These are phyloP conservation scores for Ctenoplectra terminalis DNA, from an alignment of 1,140 invertebrate species.

Conservation along the genomic window DNA sequence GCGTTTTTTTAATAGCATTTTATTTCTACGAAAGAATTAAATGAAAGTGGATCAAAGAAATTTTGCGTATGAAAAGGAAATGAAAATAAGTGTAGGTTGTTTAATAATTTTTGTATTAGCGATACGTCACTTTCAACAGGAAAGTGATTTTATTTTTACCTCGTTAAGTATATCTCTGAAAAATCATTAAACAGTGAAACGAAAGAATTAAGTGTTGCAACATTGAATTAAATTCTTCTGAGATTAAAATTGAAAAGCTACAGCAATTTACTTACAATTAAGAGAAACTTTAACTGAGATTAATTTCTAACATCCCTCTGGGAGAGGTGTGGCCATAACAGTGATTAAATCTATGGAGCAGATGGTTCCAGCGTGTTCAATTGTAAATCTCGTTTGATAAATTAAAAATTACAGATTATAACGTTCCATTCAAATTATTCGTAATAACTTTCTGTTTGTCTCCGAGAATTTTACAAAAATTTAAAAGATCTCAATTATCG, in stretches of 20 bases:
- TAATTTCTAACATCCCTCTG: not conserved
- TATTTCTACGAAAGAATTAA: too few species aligned
- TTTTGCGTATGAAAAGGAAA: too few species aligned
- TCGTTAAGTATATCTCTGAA: not conserved
- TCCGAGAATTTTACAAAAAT: too few species aligned
- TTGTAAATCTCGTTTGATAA: not conserved
- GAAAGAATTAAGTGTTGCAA: constrained; percentile 17
- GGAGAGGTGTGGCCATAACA: too few species aligned
- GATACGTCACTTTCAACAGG: not conserved
- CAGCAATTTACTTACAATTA: constrained; percentile 30
- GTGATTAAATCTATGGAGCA: constrained; percentile 29
- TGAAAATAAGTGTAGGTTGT: too few species aligned
- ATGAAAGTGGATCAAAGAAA: too few species aligned
- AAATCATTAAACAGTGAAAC: not conserved
- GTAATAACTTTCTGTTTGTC: not conserved
- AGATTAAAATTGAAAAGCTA: not conserved
- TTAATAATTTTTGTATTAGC: too few species aligned
- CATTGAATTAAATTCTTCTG: not conserved
- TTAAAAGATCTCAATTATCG: too few species aligned
- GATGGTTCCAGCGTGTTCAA: constrained; percentile 11
- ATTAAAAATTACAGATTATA: too few species aligned
- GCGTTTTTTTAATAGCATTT: too few species aligned
- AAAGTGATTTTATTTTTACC: not conserved
- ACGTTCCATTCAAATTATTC: not conserved
- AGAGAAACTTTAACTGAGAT: constrained; percentile 6